A percentile compares a stretch with the other conserved stretches of the same genome.
phyloP scores from a whole-genome alignment of 2,888 invertebrate species.

The Hesperia comma region DNA sequence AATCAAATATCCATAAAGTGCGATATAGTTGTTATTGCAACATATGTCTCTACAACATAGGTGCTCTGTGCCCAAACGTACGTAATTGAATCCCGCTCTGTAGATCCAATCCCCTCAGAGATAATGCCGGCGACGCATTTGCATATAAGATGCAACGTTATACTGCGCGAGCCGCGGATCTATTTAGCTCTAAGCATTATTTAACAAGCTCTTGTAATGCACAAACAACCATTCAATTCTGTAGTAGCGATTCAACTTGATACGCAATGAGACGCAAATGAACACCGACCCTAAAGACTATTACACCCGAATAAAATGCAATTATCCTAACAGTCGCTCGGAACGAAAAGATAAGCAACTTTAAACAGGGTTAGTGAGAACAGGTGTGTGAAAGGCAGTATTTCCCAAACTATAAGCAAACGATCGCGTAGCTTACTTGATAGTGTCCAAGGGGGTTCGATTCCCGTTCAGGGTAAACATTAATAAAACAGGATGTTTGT shows the following conservation, averaged over 20 bases:
- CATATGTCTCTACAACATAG: conserved; percentile 36
- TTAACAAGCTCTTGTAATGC: conserved; percentile 4
- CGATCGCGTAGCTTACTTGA: no score
- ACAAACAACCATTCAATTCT: background rate
- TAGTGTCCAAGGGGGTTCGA: no score
- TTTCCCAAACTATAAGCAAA: no score
- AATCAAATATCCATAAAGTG: background rate
- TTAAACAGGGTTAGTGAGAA: no score
- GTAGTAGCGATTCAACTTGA: background rate
- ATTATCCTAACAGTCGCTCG: no score
- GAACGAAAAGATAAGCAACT: no score
- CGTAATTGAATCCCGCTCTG: conserved; percentile 57
- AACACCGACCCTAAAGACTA: no score
- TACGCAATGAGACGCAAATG: no score
- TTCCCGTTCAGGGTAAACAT: no score
- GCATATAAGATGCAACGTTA: conserved; percentile 51
- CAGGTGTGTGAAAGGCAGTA: no score
- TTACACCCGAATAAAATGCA: no score
- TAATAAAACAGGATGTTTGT: no score
- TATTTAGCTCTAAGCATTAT: conserved; percentile 30
- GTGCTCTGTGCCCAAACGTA: conserved; percentile 46
- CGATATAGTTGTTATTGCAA: background rate
- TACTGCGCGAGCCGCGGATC: conserved; percentile 24
- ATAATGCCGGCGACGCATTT: conserved; percentile 55
- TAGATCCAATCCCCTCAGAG: conserved; percentile 51